Evolutionary conservation across 1,140 invertebrate species (phyloP).

Genomic region (Nomia melanderi): DNA sequence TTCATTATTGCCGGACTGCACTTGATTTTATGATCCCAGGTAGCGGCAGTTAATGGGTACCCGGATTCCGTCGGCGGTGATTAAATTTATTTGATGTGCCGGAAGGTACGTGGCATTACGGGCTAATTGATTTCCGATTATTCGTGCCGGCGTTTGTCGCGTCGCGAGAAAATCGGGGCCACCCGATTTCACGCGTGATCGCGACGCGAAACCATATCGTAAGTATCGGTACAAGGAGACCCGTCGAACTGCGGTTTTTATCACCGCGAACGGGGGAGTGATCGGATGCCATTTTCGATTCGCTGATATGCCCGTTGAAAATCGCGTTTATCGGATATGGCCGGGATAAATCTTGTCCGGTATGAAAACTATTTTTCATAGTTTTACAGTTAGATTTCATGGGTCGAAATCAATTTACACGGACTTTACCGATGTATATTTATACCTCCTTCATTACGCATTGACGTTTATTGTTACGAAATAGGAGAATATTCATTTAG

Average conservation of each 20-base stretch:
- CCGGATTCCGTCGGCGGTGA: conserved; percentile 28
- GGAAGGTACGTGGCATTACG: conserved; percentile 10
- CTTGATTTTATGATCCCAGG: conserved; percentile 32
- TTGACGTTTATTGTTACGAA: too few species aligned
- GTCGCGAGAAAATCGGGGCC: not conserved
- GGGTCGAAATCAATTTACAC: too few species aligned
- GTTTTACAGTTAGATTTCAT: too few species aligned
- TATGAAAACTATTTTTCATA: too few species aligned
- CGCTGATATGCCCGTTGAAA: not conserved
- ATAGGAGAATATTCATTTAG: too few species aligned
- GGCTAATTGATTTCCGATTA: conserved; percentile 44
- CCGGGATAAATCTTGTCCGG: not conserved
- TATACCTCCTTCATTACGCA: too few species aligned
- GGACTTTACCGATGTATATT: too few species aligned
- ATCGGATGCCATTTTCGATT: not conserved
- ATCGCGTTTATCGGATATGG: not conserved
- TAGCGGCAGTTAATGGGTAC: not conserved
- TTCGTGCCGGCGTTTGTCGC: conserved; percentile 9
- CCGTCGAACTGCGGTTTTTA: not conserved
- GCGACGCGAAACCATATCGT: not conserved
- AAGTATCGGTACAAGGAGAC: not conserved
- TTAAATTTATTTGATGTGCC: conserved; percentile 48
- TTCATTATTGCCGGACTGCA: conserved; percentile 17
- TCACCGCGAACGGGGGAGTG: not conserved
- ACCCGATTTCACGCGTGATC: not conserved